Base-by-base conservation (phyloP, 1,140 invertebrate genomes). In the Condylostylus longicornis region DNA sequence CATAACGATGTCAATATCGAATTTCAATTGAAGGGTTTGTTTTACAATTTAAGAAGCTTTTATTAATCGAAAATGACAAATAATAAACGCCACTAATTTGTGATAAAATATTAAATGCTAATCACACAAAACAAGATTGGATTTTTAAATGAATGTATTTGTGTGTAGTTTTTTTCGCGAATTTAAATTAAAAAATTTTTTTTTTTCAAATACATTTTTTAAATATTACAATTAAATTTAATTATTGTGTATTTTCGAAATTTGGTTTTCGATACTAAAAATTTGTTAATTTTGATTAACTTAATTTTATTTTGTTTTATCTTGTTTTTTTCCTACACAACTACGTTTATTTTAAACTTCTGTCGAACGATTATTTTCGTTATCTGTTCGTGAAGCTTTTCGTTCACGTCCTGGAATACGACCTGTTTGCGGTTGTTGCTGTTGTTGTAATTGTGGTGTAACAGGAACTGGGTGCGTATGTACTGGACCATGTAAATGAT, bases 291-390 rank as follows among this genome's bases (percentile, higher is more conserved):
- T n/a, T n/a, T n/a, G n/a, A n/a, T n/a, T n/a, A n/a, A n/a, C n/a
- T n/a, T n/a, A n/a, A n/a, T n/a, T n/a, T n/a, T n/a, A n/a, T n/a
- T n/a, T n/a, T n/a, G n/a, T n/a, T n/a, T n/a, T n/a, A n/a, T n/a
- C n/a, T n/a, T n/a, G n/a, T n/a, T n/a, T n/a, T n/a, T n/a, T n/a
- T n/a, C n/a, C n/a, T n/a, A n/a, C n/a, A n/a, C n/a, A n/a, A n/a
- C n/a, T n/a, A n/a, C n/a, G n/a, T n/a, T n/a, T n/a, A n/a, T 3
- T 42, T 51, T 54, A 58, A 40, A 58, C 55, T 44, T 58, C 55
- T 22, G 55, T 58, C 32, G 55, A 58, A 28, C 55, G 54, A 22
- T 50, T 50, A 33, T 45, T 53, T 35, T 58, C 55, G 36, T n/a
- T n/a, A n/a, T 58, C 55, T 12, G 55, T 54, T 8, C 55, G 53